Base-by-base conservation (phyloP, 2,888 invertebrate genomes). In the Pterostichus madidus region DNA sequence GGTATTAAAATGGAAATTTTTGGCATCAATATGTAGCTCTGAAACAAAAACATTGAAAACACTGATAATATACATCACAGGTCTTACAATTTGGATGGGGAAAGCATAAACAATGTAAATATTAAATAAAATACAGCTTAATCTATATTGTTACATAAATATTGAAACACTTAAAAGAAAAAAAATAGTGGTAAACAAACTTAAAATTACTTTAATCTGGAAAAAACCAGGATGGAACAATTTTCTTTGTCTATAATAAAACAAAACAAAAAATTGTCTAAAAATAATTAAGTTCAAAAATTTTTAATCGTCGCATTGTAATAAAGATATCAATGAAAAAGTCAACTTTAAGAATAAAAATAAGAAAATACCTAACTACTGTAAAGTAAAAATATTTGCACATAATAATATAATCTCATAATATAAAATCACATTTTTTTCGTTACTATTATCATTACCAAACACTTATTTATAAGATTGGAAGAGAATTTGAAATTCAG, bases 391-490 rank as follows among this genome's bases (percentile, higher is more conserved):
- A 83, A 83, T 83, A 77, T 77, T 77, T 83, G 77, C 83, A 83
- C 80, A 80, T 80, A 79, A 49, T 68, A 82, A 82, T 82, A 49
- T 68, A 82, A 82, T 82, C 81, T 82, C 81, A 82, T 59, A 82
- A 82, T 83, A 83, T 83, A 83, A 83, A 83, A 83, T 83, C 83
- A 83, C 83, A 83, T 83, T 82, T 83, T 83, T 64, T 39, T 39
- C 52, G 35, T 39, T 71, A 17, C 35, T 52, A 32, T 5, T 39
- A 39, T 39, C 10, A 49, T 64, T 83, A 75, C 56, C 75, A 68
- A 83, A 83, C 77, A 83, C 83, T 83, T 83, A 82, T 68, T 75
- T 56, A 68, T 73, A 68, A 83, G 77, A 53, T n/a, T 77, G 83
- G 83, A 83, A 83, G 82, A 83, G 35, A 83, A 68, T 53, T 83